A percentile compares a stretch with the other conserved stretches of the same genome.
phyloP scores from a whole-genome alignment of 2,113 vertebrate genomes.

The Odobenus rosmarus region DNA sequence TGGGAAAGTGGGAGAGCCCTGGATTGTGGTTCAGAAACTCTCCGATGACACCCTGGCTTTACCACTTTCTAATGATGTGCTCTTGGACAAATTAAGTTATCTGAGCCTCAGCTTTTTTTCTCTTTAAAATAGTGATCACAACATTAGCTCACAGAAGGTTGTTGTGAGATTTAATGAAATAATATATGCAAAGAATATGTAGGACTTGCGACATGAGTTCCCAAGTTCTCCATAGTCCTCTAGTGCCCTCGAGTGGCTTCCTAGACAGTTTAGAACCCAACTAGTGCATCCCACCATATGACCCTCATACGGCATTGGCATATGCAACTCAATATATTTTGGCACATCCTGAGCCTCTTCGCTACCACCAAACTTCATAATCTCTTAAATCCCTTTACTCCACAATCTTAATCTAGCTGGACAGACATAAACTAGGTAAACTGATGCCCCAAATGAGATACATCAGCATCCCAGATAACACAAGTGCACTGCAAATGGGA shows the following conservation, averaged over 20 bases:
- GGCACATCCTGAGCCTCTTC: neutral
- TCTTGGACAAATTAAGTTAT: neutral
- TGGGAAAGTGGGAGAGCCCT: too few species aligned
- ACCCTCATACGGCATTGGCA: neutral
- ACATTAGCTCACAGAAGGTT: neutral
- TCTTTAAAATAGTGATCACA: neutral
- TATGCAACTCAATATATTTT: neutral
- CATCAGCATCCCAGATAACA: neutral
- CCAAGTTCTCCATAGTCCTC: neutral
- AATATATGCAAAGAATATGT: neutral
- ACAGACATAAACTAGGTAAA: neutral
- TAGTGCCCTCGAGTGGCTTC: slow-evolving; percentile 5
- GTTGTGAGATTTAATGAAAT: neutral
- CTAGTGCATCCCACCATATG: neutral
- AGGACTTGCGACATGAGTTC: neutral
- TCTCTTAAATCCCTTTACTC: neutral
- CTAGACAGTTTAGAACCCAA: too few species aligned
- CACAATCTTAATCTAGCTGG: neutral
- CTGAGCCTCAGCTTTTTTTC: neutral
- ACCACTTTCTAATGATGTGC: neutral
- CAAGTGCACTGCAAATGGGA: neutral
- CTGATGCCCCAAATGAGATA: neutral
- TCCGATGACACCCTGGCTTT: neutral
- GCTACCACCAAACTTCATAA: neutral
- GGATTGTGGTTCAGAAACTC: neutral